Base-by-base conservation (phyloP, 2,113 vertebrate genomes). In the Scatophagus argus region DNA sequence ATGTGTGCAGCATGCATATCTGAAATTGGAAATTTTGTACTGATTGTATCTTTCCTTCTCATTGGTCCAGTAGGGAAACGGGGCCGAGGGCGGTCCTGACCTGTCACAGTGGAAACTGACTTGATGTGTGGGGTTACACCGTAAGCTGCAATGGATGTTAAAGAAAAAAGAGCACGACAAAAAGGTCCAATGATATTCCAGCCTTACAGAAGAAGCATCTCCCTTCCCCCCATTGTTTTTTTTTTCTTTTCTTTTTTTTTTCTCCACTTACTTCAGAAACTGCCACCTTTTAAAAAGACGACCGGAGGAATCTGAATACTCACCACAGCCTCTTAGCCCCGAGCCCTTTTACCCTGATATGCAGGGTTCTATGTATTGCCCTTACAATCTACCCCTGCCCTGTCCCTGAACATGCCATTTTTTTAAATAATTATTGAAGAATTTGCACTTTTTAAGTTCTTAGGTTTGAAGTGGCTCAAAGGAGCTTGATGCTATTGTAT, bases 81-180 rank as follows among this genome's bases (percentile, higher is more conserved):
- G 93, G 97, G 97, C 96, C 95, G 97, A 96, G 97, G 97, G 95
- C 97, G 97, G 95, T 99, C 98, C 97, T 99, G 98, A 99, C 98
- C 98, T 99, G 98, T 98, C 96, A 95, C 96, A 94, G 96, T 96
- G 97, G 97, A 97, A 96, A 99, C 98, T 98, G 97, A 98, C 97
- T 98, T 97, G 96, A 97, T 98, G 96, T 96, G 96, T 98, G 97
- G 97, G 97, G 97, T 99, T 99, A 99, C 98, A 98, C 97, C 97
- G 95, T 97, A 98, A 97, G 96, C 98, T 99, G 97, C 97, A 97
- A 95, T 97, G 97, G 96, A 97, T 95, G 85, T 96, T 88, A 96
- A 98, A 96, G 94, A 96, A 97, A 77, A 64, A 74, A 68, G 71
- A 91, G 86, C 83, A 96, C 84, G 95, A 97, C 95, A 86, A 88